Conservation (phyloP, 2,113 vertebrate species). For the Pseudonaja textilis region DNA sequence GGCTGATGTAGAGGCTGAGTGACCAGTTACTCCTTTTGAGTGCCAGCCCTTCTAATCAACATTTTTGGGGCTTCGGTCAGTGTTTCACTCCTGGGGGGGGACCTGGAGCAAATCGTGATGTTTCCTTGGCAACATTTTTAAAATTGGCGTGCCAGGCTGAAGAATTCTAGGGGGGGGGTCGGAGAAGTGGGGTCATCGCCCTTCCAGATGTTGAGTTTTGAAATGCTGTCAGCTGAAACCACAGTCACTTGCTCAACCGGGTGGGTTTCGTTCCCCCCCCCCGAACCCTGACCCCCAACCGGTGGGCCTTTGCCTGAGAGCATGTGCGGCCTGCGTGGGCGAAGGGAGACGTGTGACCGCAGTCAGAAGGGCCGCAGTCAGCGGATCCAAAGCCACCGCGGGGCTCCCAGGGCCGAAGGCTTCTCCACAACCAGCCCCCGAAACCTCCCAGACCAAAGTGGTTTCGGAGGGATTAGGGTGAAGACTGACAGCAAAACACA, state of each 20-base stretch:
- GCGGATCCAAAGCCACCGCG: background rate
- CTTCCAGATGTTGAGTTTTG: background rate
- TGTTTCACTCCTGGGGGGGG: background rate
- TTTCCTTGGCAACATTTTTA: background rate
- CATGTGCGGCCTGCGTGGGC: background rate
- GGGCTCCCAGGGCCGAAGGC: background rate
- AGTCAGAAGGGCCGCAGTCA: no score
- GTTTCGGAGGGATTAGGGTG: background rate
- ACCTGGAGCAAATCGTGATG: fast-evolving
- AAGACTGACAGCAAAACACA: background rate
- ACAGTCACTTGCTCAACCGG: background rate
- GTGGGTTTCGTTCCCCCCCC: background rate
- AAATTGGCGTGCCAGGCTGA: background rate
- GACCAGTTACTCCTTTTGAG: background rate
- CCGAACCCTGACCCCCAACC: background rate
- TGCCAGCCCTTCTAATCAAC: background rate
- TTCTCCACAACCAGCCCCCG: background rate
- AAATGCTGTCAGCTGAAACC: background rate
- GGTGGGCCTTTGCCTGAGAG: background rate
- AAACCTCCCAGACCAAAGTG: background rate
- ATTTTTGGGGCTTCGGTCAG: background rate
- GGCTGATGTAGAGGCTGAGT: background rate
- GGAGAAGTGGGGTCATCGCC: background rate
- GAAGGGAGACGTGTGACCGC: background rate
- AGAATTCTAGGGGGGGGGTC: background rate